Evolutionary conservation across 92 coral and sea anemone genomes (phyloP).

Genomic region (Porites evermanni): DNA sequence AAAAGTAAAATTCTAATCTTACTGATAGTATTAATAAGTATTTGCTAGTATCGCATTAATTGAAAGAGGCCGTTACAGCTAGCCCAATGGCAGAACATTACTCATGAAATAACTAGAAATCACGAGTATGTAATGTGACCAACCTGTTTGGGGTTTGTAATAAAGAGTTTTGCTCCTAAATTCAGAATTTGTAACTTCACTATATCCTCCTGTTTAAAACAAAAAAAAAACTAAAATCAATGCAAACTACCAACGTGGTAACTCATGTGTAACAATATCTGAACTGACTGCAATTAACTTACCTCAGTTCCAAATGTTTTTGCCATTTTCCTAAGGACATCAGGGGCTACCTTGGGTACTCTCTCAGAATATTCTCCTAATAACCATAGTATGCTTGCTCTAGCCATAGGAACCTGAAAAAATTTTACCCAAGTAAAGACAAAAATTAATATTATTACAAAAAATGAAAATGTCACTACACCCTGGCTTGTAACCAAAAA

Average conservation of each 20-base stretch:
- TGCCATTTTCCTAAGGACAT: conserved; percentile 92
- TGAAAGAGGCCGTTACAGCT: no score
- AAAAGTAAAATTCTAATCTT: no score
- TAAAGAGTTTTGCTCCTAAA: conserved; percentile 83
- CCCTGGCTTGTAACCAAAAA: no score
- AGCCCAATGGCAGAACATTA: no score
- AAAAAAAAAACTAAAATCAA: background rate
- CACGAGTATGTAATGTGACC: background rate
- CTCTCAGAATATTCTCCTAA: conserved; percentile 98
- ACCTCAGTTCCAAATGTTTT: conserved; percentile 92
- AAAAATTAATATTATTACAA: background rate
- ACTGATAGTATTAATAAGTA: no score
- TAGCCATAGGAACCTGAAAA: conserved; percentile 97
- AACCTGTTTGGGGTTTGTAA: conserved; percentile 97
- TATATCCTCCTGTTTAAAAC: conserved; percentile 88
- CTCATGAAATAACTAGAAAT: no score
- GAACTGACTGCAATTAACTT: background rate
- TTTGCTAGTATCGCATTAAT: no score
- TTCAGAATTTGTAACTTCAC: conserved; percentile 95
- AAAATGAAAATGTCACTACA: background rate
- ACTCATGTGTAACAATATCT: background rate
- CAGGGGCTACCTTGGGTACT: conserved; percentile 98
- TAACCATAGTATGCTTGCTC: conserved; percentile 98
- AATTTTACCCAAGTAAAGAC: background rate
- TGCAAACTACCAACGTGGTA: no score